Evolutionary conservation across 2,888 invertebrate species (phyloP).

Genomic region (Acholoe squamosa): DNA sequence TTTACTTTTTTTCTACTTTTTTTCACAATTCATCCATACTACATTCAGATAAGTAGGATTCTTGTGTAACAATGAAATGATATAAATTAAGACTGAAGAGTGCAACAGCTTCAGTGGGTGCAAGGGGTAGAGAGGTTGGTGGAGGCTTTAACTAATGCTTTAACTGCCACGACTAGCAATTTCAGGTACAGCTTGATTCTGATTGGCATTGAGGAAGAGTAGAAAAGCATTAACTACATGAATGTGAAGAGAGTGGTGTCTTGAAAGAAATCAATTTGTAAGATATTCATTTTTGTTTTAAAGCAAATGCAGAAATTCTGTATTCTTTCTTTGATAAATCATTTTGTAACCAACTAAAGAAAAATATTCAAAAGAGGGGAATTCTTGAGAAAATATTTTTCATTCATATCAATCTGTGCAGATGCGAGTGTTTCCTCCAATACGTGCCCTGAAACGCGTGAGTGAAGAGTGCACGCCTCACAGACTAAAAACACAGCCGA

Average conservation of each 20-base stretch:
- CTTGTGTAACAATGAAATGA: background rate
- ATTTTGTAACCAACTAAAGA: background rate
- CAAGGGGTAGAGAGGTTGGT: conserved; percentile 31
- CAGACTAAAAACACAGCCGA: background rate
- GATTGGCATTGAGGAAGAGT: conserved; percentile 27
- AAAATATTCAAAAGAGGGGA: background rate
- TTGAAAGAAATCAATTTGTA: background rate
- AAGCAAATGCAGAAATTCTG: too few relatives aligned
- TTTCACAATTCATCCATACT: background rate
- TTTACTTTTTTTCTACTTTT: background rate
- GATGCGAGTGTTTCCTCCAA: conserved; percentile 53
- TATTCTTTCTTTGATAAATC: background rate
- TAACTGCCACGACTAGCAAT: conserved; percentile 45
- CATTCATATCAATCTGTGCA: conserved; percentile 26
- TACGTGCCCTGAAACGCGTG: background rate
- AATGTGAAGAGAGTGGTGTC: background rate
- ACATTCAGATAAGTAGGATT: background rate
- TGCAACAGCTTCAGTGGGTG: conserved; percentile 49
- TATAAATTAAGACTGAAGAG: background rate
- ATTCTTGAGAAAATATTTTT: background rate
- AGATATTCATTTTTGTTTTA: background rate
- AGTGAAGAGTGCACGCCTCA: background rate
- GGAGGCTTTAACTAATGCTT: conserved; percentile 24
- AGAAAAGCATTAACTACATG: conserved; percentile 40
- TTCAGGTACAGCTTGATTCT: conserved; percentile 42